Evolutionary conservation across 2,888 invertebrate genomes (phyloP).

Genomic region (Graphium colonna): DNA sequence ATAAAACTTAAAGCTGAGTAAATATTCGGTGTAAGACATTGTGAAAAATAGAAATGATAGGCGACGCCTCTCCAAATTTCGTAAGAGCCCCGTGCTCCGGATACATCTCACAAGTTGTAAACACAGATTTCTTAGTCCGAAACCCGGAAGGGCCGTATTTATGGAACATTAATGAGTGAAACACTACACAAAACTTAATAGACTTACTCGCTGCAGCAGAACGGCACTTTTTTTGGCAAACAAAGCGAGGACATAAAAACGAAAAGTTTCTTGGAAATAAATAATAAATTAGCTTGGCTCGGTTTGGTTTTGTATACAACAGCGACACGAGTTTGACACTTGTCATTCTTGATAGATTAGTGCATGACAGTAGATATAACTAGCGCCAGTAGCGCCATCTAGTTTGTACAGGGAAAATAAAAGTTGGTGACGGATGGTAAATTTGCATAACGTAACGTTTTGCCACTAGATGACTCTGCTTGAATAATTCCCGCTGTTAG

Average conservation of each 20-base stretch:
- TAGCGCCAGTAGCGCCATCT: conserved; percentile 57
- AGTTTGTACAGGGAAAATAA: conserved; percentile 30
- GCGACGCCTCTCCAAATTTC: conserved; percentile 37
- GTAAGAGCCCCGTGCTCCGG: conserved; percentile 39
- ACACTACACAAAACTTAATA: conserved; percentile 45
- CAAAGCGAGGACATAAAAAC: conserved; percentile 48
- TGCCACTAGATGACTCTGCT: conserved; percentile 51
- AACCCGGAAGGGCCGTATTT: conserved; percentile 60
- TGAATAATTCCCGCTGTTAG: conserved; percentile 5
- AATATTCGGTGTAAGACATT: conserved; percentile 39
- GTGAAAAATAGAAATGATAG: conserved; percentile 36
- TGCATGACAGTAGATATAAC: conserved; percentile 36
- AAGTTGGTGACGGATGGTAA: conserved; percentile 16
- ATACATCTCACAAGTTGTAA: conserved; percentile 37
- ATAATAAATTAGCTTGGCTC: conserved; percentile 75
- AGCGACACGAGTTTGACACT: conserved; percentile 43
- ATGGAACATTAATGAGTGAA: conserved; percentile 59
- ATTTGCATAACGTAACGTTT: conserved; percentile 50
- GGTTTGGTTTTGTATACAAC: conserved; percentile 69
- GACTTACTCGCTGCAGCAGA: conserved; percentile 50
- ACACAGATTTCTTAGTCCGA: conserved; percentile 53
- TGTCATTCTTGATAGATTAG: conserved; percentile 33
- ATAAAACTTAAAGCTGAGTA: conserved; percentile 45
- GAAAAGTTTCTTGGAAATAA: conserved; percentile 64
- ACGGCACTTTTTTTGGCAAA: conserved; percentile 39